Base-by-base conservation (phyloP, 2,113 vertebrate species). In the Potamarius usumacintae region DNA sequence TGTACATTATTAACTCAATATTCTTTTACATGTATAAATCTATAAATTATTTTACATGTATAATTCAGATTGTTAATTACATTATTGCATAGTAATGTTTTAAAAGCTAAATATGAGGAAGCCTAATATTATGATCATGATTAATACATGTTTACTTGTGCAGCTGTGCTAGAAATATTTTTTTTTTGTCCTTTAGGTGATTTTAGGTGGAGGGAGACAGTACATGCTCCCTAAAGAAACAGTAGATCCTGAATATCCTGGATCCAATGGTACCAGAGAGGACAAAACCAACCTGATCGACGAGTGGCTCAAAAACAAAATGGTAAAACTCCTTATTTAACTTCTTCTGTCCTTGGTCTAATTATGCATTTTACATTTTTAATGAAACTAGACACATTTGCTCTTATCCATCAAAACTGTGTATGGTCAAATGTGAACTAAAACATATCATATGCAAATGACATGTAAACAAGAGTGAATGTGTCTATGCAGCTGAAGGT, bases 141-240 rank as follows among this genome's bases (percentile, higher is more conserved):
- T 74, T 74, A 52, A 77, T 5, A n/a, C 72, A 20, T 42, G 34
- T 76, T 58, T 60, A 42, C 57, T 57, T 58, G 52, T 58, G 77
- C 42, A 30, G n/a, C 14, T 2, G 14, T 42, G 5, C 42, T 9
- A 60, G 17, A 60, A 81, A 62, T 55, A 42, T 34, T 11, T 42
- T 2, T 20, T 48, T 1, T 83, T 63, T 88, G 22, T 55, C 17
- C 15, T 84, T 53, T 34, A 96, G 96, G 96, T 96, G 22, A 95
- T 96, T 89, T 94, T 97, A 15, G 96, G 96, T 58, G 96, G 96
- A 83, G 96, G 96, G 14, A 93, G 96, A 85, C 52, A 57, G 27
- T 97, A 97, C 86, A 97, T 96, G 96, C 90, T 94, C 69, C 91
- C 94, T 14, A 86, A 5, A 0, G 65, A 27, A 0, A 80, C 30